Evolutionary conservation across 2,113 vertebrate genomes (phyloP), one percentile per base, ranked within the genome.

Genomic region (Sturnus vulgaris): DNA sequence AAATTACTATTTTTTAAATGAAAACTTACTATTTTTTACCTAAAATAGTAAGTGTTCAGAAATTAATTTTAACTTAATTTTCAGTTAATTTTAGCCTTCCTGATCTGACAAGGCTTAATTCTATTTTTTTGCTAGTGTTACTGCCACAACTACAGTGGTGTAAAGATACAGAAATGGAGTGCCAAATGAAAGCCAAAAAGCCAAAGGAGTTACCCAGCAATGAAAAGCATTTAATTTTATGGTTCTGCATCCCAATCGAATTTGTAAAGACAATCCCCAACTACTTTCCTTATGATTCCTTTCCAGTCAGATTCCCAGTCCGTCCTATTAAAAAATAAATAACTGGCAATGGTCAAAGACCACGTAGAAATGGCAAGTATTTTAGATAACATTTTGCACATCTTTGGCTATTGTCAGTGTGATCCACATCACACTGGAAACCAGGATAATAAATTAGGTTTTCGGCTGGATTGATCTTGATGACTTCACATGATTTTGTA

Each of bases 1-100:
- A 25, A 61, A 39, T 76, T 71, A 52, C 9, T 30, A 11, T 15
- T 77, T 33, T 40, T 77, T 12, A 5, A 50, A 61, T 33, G 13
- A 96, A 97, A 96, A 69, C 15, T 53, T 46, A 65, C 23, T 79
- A 46, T 69, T 80, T 86, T 71, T 90, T 27, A 57, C 65, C 70
- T 72, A 90, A 92, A 97, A 92, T 25, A 90, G n/a, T 49, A 78
- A 12, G 31, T 44, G 31, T 52, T 82, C 64, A 66, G 57, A 94
- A 88, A 73, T 64, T 37, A 37, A 37, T 37, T 37, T 37, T 37
- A 37, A 37, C 8, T 37, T 37, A 37, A 37, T 37, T 37, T 37
- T 37, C 37, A 37, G 65, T 90, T 87, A 69, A 65, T 91, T 96
- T 94, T 81, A 90, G 61, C 52, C 20, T 69, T 59, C 25, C 27